These are phyloP conservation scores for Cynopterus brachyotis DNA, from an alignment of 2,113 vertebrate species.

Conservation along the genomic window DNA sequence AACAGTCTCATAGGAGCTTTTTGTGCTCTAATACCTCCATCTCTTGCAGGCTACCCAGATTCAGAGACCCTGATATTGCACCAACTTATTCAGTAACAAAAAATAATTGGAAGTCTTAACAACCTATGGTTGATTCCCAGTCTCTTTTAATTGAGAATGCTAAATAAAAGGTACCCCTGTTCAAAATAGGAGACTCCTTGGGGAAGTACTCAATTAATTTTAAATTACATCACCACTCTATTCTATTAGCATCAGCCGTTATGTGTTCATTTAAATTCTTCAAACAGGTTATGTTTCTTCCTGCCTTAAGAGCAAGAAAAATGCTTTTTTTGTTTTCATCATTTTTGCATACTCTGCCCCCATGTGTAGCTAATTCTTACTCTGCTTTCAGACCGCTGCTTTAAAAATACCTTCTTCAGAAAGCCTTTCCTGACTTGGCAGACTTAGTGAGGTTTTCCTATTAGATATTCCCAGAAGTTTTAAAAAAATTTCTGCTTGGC, in stretches of 20 bases:
- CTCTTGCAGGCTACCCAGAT: not conserved
- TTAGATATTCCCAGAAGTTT: not conserved
- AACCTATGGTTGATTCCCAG: not conserved
- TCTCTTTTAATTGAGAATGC: not conserved
- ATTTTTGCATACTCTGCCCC: not conserved
- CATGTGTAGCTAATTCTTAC: not conserved
- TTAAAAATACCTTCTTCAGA: not conserved
- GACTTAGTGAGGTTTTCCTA: not conserved
- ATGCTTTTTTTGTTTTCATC: not conserved
- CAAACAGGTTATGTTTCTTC: not conserved
- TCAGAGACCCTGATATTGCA: not conserved
- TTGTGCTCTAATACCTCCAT: not conserved
- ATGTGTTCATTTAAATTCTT: not conserved
- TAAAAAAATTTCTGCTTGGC: not conserved
- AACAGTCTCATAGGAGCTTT: not conserved
- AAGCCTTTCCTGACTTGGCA: not conserved
- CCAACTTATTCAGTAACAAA: not conserved
- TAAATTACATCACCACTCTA: not conserved
- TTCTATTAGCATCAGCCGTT: not conserved
- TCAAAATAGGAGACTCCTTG: not conserved
- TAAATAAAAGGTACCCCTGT: not conserved
- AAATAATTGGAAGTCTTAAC: not conserved
- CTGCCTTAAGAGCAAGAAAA: not conserved
- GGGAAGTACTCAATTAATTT: not conserved
- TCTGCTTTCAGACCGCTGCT: not conserved